Conservation (phyloP, 2,113 vertebrate genomes). For the Felis chaus region DNA sequence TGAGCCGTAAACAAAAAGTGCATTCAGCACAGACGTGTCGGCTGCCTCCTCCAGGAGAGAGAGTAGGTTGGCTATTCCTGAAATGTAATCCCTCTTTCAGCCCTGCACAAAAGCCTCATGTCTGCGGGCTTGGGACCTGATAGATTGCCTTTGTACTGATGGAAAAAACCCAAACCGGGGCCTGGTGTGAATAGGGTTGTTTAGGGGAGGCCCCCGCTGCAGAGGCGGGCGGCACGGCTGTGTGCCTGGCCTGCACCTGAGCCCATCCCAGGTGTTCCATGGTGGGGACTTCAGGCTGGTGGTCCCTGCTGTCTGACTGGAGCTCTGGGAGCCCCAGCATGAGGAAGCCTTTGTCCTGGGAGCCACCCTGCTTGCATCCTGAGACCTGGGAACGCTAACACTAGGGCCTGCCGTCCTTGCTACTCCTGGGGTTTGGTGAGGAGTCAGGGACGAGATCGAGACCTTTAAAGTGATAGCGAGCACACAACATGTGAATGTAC, state of each 20-base stretch:
- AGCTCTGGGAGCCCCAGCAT: accelerated
- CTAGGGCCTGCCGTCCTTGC: accelerated
- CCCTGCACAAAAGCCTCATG: conserved; percentile 64
- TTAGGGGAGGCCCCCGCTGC: not conserved
- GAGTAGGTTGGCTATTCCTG: conserved; percentile 68
- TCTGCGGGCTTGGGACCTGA: not conserved
- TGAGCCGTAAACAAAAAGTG: conserved; percentile 47
- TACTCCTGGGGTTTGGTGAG: not conserved
- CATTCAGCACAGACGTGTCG: not conserved
- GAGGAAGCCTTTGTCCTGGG: no score
- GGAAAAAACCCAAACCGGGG: not conserved
- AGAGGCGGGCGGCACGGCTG: accelerated
- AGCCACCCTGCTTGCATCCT: not conserved
- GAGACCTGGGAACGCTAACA: accelerated
- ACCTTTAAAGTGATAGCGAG: accelerated
- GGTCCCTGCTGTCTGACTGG: not conserved
- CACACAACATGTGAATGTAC: accelerated
- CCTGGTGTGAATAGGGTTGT: not conserved
- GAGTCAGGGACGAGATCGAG: accelerated
- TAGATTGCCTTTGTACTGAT: conserved; percentile 54
- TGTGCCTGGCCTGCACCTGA: not conserved
- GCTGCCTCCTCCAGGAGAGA: conserved; percentile 25
- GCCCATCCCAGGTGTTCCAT: accelerated
- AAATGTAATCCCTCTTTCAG: conserved; percentile 56
- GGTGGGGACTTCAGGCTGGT: not conserved